These are phyloP conservation scores for Rhyzopertha dominica DNA, from an alignment of 1,140 invertebrate species.

Conservation along the genomic window DNA sequence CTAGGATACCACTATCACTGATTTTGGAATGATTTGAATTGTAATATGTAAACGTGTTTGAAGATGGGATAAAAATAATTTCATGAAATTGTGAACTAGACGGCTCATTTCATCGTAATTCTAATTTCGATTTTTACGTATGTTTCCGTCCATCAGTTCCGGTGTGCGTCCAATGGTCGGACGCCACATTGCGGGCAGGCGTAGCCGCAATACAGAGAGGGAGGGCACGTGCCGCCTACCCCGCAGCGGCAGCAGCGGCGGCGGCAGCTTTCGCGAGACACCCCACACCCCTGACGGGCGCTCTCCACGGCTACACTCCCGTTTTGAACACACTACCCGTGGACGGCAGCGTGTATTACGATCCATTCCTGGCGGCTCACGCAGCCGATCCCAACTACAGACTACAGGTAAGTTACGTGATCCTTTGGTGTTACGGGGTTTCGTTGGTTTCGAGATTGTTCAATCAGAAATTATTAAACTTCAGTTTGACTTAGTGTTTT, in stretches of 20 bases:
- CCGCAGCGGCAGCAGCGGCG: slow-evolving; percentile 65
- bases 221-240: slow-evolving; percentile 61
- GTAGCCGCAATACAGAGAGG: slow-evolving; percentile 67
- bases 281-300: slow-evolving; percentile 64
- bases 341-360: slow-evolving; percentile 81
- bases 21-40: too few species aligned
- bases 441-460: too few species aligned
- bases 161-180: slow-evolving; percentile 84
- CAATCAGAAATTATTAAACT: too few species aligned
- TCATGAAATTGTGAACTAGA: too few species aligned
- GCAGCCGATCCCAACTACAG: slow-evolving; percentile 83
- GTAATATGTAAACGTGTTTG: too few species aligned
- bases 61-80: too few species aligned
- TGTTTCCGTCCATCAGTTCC: too few species aligned
- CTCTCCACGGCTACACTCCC: slow-evolving; percentile 74
- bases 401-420: slow-evolving; percentile 75
- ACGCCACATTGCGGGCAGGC: slow-evolving; percentile 62
- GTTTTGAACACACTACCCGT: slow-evolving; percentile 43
- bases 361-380: slow-evolving; percentile 88
- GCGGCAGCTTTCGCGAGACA: slow-evolving; percentile 66
- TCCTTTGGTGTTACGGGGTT: too few species aligned
- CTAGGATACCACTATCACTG: too few species aligned
- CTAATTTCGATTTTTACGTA: too few species aligned
- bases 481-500: too few species aligned
- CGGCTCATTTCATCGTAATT: too few species aligned